Conservation (phyloP, 2,113 vertebrate species). For the Campylomormyrus numenius region DNA sequence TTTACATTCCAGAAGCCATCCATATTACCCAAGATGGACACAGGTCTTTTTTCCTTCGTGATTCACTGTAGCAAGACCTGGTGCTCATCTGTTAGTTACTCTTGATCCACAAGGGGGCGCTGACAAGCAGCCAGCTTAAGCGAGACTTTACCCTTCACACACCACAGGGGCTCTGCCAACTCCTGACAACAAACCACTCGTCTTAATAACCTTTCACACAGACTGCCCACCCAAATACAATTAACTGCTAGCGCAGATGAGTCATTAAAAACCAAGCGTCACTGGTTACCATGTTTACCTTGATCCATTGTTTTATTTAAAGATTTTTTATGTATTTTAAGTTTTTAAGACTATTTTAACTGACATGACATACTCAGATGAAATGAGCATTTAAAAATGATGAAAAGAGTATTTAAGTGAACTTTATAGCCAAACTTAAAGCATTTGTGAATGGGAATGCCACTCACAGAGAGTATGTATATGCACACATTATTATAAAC, state of each 20-base stretch:
- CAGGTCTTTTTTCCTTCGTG: not conserved
- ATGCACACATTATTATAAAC: not conserved
- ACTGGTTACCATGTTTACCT: not conserved
- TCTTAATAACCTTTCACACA: slow-evolving; percentile 2
- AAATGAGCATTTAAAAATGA: not conserved
- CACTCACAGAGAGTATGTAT: not conserved
- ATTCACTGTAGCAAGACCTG: not conserved
- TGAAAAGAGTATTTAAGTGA: not conserved
- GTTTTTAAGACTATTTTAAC: not conserved
- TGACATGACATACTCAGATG: not conserved
- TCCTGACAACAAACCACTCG: not conserved
- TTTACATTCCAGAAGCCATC: not conserved
- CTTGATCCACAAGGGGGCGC: slow-evolving; percentile 36
- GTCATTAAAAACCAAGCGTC: not conserved
- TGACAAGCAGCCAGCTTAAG: slow-evolving; percentile 25
- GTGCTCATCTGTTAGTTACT: not conserved
- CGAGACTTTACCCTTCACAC: not conserved
- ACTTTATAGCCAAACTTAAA: not conserved
- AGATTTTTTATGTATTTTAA: not conserved
- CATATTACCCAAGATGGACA: not conserved
- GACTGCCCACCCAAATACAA: not conserved
- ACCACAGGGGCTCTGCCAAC: not conserved
- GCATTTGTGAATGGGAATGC: not conserved
- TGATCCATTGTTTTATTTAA: not conserved
- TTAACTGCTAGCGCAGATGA: not conserved